phyloP scores from a whole-genome alignment of 2,888 invertebrate species.

The Drosophila barbarae region DNA sequence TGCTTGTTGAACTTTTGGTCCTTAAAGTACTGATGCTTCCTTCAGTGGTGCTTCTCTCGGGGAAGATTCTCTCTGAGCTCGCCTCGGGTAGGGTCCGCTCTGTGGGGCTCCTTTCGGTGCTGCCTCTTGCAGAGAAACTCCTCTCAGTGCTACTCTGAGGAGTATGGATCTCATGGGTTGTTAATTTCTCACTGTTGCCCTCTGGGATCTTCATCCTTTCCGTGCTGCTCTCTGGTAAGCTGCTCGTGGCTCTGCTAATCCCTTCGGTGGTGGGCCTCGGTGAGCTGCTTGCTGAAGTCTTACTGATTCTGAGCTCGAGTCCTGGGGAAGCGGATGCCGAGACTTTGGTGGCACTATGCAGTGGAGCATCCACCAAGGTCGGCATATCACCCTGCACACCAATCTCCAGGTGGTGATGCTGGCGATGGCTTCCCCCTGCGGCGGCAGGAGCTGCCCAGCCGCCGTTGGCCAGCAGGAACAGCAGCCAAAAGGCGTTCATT shows the following conservation, averaged over 20 bases:
- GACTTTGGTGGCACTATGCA: slow-evolving; percentile 1
- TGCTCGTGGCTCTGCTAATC: background rate
- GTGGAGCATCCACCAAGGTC: slow-evolving; percentile 49
- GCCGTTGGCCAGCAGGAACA: slow-evolving; percentile 43
- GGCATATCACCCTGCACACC: slow-evolving; percentile 58
- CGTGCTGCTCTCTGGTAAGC: background rate
- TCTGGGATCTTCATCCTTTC: background rate
- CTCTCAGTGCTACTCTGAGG: background rate
- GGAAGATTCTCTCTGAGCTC: background rate
- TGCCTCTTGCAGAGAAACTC: background rate
- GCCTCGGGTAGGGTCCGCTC: background rate
- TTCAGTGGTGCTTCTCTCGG: background rate
- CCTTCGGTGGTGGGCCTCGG: background rate
- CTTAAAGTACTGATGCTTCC: background rate
- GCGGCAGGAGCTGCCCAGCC: slow-evolving; percentile 27
- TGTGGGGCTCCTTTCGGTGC: background rate
- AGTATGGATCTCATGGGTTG: background rate
- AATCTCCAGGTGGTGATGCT: slow-evolving; percentile 41
- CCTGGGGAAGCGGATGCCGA: background rate
- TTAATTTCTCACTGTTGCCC: background rate
- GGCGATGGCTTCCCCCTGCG: background rate
- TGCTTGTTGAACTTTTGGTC: background rate
- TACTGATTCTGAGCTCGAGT: background rate
- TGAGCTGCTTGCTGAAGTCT: background rate
- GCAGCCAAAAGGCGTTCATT: slow-evolving; percentile 51